Percentiles rank a stretch among this genome's conserved stretches.
phyloP scores from a whole-genome alignment of 2,113 vertebrate species.

The Hemicordylus capensis region DNA sequence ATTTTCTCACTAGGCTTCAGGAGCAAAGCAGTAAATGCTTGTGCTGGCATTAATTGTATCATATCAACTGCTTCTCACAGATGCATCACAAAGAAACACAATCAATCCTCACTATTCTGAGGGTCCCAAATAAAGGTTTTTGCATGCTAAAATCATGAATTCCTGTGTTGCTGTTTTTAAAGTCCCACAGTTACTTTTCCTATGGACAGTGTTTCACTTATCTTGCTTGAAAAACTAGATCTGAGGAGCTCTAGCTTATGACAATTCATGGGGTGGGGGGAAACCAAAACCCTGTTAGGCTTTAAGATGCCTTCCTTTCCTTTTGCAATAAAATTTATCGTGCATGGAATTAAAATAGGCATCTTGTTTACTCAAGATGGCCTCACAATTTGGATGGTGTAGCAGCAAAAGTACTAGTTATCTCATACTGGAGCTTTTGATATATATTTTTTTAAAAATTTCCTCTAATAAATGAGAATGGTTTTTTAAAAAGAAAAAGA shows the following conservation, averaged over 20 bases:
- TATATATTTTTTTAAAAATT: neutral
- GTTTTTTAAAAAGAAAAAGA: neutral
- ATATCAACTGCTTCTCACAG: neutral
- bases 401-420: neutral
- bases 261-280: neutral
- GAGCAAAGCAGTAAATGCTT: neutral
- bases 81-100: neutral
- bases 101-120: neutral
- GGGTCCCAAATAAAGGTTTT: neutral
- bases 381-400: too few relatives aligned
- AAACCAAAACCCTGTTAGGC: too few relatives aligned
- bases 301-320: too few relatives aligned
- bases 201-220: neutral
- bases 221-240: neutral
- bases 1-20: neutral
- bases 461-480: neutral
- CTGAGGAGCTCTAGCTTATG: neutral
- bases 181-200: neutral
- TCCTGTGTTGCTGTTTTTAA: neutral
- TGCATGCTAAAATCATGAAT: neutral
- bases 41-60: neutral
- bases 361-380: too few relatives aligned
- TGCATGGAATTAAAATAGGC: too few relatives aligned
- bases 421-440: neutral
- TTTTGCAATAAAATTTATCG: too few relatives aligned